These are phyloP conservation scores for Lanius ludovicianus DNA, from an alignment of 2,113 vertebrate genomes.

Conservation along the genomic window DNA sequence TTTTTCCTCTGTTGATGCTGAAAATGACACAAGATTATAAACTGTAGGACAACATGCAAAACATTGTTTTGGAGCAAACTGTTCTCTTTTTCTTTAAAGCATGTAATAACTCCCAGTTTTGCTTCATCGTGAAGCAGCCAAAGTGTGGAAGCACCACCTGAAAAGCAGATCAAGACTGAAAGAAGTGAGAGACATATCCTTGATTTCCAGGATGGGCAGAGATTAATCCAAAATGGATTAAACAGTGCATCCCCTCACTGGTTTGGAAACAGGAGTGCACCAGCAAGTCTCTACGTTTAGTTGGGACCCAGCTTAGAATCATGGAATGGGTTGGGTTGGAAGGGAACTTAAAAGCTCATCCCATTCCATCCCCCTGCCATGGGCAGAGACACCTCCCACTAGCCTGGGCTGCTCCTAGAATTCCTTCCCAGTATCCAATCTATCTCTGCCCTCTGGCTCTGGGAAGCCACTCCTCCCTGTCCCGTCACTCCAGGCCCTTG, in stretches of 20 bases:
- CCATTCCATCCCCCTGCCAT: background rate
- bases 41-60: background rate
- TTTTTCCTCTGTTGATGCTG: background rate
- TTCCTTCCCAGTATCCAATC: background rate
- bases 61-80: background rate
- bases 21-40: background rate
- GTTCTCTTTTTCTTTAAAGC: background rate
- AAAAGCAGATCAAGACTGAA: background rate
- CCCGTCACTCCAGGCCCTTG: background rate
- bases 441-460: rapidly evolving
- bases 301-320: background rate
- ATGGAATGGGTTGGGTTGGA: background rate
- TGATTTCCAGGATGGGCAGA: background rate
- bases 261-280: background rate
- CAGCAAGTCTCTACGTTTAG: background rate
- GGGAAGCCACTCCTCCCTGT: background rate
- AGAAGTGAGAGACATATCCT: background rate
- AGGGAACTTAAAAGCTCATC: background rate
- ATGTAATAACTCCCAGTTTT: background rate
- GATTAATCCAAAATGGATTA: background rate
- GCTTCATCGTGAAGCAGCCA: background rate
- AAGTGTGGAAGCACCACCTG: background rate
- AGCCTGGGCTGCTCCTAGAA: background rate
- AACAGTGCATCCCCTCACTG: background rate
- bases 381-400: background rate